Percentiles rank a stretch among this genome's conserved stretches.
phyloP scores from a whole-genome alignment of 1,140 invertebrate genomes.

The Microplitis mediator region DNA sequence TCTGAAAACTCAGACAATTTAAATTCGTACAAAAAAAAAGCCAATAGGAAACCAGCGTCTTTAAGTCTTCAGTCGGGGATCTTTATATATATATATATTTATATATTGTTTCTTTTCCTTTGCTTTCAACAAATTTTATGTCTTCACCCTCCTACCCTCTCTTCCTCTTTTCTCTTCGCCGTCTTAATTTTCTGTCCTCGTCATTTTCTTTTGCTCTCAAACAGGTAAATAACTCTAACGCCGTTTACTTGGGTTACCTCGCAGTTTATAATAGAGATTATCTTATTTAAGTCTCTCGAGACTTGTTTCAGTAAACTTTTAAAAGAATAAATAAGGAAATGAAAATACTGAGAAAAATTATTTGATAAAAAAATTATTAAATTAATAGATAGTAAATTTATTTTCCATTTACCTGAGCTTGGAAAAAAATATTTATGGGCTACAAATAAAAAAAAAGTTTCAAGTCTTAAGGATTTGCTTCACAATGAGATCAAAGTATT shows the following conservation, averaged over 20 bases:
- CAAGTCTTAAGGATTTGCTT: too few relatives aligned
- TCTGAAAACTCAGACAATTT: background rate
- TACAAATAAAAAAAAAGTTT: too few relatives aligned
- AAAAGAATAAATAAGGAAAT: conserved; percentile 9
- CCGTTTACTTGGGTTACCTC: conserved; percentile 53
- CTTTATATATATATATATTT: too few relatives aligned
- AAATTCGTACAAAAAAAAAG: too few relatives aligned
- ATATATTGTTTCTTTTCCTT: background rate
- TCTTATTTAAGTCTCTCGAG: conserved; percentile 55
- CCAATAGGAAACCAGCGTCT: too few relatives aligned
- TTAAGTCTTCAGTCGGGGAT: too few relatives aligned
- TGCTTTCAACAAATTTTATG: too few relatives aligned
- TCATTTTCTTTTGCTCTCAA: conserved; percentile 34
- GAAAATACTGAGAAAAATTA: background rate
- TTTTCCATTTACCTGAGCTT: conserved; percentile 50
- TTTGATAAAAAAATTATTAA: background rate
- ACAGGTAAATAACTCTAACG: conserved; percentile 57
- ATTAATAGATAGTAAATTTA: conserved; percentile 44
- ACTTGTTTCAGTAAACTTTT: background rate
- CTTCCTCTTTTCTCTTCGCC: background rate
- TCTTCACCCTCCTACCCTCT: too few relatives aligned
- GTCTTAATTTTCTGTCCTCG: conserved; percentile 11
- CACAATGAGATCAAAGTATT: too few relatives aligned
- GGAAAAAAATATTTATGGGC: background rate
- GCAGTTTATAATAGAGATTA: conserved; percentile 62